Conservation (phyloP, 2,113 vertebrate genomes). For the Notiomystis cincta region DNA sequence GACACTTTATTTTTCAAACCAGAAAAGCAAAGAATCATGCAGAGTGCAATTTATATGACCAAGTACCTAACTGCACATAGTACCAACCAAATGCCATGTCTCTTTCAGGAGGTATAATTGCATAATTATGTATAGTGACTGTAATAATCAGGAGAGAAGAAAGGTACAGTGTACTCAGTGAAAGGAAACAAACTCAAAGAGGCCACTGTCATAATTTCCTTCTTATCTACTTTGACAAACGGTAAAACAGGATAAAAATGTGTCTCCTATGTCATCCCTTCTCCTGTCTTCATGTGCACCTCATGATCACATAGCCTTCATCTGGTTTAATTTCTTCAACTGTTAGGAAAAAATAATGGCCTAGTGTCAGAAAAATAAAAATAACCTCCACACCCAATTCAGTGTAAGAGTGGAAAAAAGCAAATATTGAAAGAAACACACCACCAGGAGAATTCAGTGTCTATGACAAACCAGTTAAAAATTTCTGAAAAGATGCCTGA, state of each 20-base stretch:
- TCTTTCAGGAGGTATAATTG: constrained; percentile 22
- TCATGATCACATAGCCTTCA: background rate
- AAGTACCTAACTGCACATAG: background rate
- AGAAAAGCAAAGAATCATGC: background rate
- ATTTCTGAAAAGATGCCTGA: background rate
- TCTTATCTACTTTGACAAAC: constrained; percentile 18
- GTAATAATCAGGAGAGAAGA: background rate
- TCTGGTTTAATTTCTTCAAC: background rate
- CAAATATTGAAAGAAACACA: background rate
- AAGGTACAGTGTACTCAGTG: background rate
- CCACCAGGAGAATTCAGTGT: background rate
- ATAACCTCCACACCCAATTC: background rate
- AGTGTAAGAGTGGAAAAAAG: background rate
- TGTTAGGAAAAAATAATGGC: background rate
- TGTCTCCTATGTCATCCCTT: background rate
- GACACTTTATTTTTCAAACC: background rate
- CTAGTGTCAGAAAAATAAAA: constrained; percentile 10
- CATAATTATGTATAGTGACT: constrained; percentile 34
- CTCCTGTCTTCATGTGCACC: background rate
- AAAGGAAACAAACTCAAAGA: constrained; percentile 31
- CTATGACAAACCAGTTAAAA: background rate
- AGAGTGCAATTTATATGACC: background rate
- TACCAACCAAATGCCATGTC: background rate
- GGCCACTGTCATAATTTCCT: background rate
- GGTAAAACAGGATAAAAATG: background rate